These are phyloP conservation scores for Decapterus maruadsi DNA, from an alignment of 2,797 vertebrate species.

Conservation along the genomic window DNA sequence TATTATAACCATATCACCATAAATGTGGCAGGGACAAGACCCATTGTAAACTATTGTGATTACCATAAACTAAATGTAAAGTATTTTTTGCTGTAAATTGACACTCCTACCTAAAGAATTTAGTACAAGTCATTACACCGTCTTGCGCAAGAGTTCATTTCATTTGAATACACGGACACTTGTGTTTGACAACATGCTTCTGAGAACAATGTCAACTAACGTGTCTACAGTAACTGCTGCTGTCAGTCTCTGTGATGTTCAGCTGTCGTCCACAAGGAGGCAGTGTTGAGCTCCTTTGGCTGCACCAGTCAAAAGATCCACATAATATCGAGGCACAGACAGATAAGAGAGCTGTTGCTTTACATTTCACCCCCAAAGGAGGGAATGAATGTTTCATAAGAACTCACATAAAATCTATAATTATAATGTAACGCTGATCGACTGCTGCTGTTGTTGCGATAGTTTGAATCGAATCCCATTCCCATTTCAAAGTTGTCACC, in stretches of 20 bases:
- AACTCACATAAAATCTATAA: neutral
- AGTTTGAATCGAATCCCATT: neutral
- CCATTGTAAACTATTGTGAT: no score
- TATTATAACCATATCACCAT: no score
- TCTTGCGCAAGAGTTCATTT: no score
- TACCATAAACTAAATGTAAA: no score
- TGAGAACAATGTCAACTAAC: neutral
- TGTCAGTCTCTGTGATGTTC: neutral
- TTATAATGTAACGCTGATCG: neutral
- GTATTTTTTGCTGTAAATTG: neutral
- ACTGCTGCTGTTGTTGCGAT: neutral
- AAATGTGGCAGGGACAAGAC: no score
- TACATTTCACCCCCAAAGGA: neutral
- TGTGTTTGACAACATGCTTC: neutral
- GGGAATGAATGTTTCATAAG: neutral
- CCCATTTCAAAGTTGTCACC: neutral
- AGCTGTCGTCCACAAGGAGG: conserved; percentile 55
- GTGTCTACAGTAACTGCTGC: neutral
- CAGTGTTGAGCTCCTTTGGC: conserved; percentile 32
- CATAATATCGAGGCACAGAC: neutral
- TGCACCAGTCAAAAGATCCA: neutral
- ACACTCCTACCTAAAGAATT: neutral
- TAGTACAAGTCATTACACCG: no score
- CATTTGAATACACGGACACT: no score
- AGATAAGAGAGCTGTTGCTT: neutral